Evolutionary conservation across 2,888 invertebrate genomes (phyloP), one percentile per base, ranked within the genome.

Genomic region (Crocallis elinguaria): DNA sequence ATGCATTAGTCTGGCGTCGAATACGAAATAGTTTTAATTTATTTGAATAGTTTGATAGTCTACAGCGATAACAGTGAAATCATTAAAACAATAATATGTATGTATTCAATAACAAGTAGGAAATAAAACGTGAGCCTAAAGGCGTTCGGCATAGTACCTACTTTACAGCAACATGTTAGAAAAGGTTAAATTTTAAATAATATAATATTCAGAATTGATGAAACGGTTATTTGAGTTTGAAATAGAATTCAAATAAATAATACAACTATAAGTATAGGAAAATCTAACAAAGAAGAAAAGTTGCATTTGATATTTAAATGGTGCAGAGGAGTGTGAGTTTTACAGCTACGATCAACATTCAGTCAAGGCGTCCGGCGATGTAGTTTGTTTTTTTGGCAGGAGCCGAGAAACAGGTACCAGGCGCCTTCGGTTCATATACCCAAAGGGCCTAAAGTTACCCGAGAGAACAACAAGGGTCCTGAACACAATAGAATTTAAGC

Each of bases 401-500:
- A 57, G 57, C 49, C 56, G 56, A 57, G 62, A 60, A 66, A 67
- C 74, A 75, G 75, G 75, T 75, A 73, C 63, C 58, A 45, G 54
- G 30, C 67, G 61, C 61, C 64, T 52, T 45, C 61, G 65, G 49
- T 50, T 38, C 52, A 48, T 54, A 46, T 16, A 49, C 39, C 46
- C 58, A 36, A 57, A 43, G 30, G 41, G 35, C 44, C 57, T 56
- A 55, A n/a, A n/a, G n/a, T n/a, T n/a, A n/a, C 45, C 58, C 46
- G 23, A 12, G 41, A 51, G 41, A 38, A 45, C 59, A 59, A 50
- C 59, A 56, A 64, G 49, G 53, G 51, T 55, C 55, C 57, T 46
- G 44, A 44, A 62, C 41, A 68, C 69, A 75, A 71, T 66, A 67
- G 56, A 43, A 49, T 37, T 43, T 53, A 67, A 66, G 63, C 73